These are phyloP conservation scores for Vidua chalybeata DNA, from an alignment of 2,113 vertebrate species.

Conservation along the genomic window DNA sequence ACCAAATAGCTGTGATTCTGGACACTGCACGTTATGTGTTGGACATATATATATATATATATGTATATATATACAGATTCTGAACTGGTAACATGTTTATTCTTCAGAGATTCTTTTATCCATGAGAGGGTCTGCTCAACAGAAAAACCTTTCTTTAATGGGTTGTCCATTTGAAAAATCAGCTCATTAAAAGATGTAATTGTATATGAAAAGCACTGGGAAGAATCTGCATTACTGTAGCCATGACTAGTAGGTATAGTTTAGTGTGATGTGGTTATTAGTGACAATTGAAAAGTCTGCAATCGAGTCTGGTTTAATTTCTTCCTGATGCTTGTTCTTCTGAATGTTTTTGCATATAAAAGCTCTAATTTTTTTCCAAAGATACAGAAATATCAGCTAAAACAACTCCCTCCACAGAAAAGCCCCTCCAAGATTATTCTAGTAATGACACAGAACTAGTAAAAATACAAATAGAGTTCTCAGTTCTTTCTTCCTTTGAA, in stretches of 20 bases:
- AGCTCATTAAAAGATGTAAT: neutral
- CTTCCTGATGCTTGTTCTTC: neutral
- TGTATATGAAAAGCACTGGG: neutral
- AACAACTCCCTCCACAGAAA: neutral
- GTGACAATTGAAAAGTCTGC: neutral
- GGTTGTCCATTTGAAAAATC: neutral
- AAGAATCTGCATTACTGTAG: neutral
- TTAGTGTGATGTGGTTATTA: neutral
- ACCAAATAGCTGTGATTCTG: neutral
- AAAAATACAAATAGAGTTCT: neutral
- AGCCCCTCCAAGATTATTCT: neutral
- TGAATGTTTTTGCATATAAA: neutral
- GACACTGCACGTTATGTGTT: neutral
- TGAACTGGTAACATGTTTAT: neutral
- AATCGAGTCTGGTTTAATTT: neutral
- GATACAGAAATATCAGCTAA: neutral
- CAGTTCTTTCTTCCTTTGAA: neutral
- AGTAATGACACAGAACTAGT: neutral
- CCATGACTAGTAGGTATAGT: neutral
- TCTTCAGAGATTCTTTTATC: neutral
- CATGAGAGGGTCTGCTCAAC: neutral
- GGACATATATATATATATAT: too few species aligned
- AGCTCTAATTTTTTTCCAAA: neutral
- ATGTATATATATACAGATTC: neutral
- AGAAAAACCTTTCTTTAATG: neutral